Conservation (phyloP, 2,888 invertebrate genomes). For the Aleiodes leptofemur region DNA sequence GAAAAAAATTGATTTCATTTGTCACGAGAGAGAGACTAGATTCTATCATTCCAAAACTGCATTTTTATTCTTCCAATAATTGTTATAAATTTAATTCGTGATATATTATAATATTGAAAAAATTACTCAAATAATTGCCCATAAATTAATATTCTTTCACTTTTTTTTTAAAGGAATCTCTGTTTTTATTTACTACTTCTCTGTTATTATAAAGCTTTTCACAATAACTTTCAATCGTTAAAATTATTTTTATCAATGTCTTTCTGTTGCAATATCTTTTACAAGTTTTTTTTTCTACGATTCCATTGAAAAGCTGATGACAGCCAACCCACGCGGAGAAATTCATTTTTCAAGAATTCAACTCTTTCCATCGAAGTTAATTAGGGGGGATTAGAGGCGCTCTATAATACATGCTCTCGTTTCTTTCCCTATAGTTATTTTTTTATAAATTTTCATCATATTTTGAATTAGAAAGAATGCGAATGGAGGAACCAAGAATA, state of each 20-base stretch:
- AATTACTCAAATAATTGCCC: not conserved
- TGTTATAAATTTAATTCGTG: slow-evolving; percentile 28
- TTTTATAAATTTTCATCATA: not conserved
- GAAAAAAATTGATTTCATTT: slow-evolving; percentile 2
- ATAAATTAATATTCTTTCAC: not conserved
- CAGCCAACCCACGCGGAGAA: no score
- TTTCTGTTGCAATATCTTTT: no score
- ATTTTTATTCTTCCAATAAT: slow-evolving; percentile 51
- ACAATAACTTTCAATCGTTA: slow-evolving; percentile 9
- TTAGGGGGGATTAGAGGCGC: no score
- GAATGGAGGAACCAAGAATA: not conserved
- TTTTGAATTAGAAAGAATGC: not conserved
- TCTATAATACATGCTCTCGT: no score
- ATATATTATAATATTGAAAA: not conserved
- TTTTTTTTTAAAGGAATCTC: not conserved
- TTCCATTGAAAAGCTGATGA: no score
- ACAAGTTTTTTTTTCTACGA: no score
- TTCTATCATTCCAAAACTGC: slow-evolving; percentile 53
- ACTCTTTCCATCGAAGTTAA: no score
- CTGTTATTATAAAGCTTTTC: not conserved
- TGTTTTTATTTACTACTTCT: not conserved
- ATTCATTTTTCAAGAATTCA: no score
- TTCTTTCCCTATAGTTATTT: not conserved
- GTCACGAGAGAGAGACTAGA: slow-evolving; percentile 44
- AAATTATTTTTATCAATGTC: not conserved